Conservation (phyloP, 53 echinoderm and acorn worm species). For the Stichopus horrens region DNA sequence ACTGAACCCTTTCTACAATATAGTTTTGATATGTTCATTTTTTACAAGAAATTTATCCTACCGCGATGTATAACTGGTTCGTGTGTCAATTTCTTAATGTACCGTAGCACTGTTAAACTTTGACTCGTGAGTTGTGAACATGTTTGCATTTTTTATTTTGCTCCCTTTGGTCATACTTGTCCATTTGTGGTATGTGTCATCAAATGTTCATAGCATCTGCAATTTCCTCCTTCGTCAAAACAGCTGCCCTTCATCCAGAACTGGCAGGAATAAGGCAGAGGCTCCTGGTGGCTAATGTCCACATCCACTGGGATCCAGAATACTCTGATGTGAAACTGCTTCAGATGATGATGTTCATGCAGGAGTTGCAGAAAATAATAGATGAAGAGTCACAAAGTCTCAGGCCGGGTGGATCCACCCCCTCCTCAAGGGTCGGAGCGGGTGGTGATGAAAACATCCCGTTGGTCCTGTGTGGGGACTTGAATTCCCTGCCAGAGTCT, state of each 20-base stretch:
- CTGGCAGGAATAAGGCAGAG: conserved; percentile 67
- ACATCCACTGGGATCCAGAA: conserved; percentile 99
- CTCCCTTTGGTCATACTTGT: not conserved
- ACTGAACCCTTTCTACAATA: too few relatives aligned
- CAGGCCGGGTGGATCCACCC: conserved; percentile 78
- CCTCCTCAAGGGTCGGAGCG: conserved; percentile 31
- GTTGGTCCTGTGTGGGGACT: conserved; percentile 89
- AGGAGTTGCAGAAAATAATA: conserved; percentile 87
- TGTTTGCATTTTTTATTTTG: not conserved
- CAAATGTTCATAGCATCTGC: not conserved
- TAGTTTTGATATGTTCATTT: too few relatives aligned
- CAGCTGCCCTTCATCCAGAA: conserved; percentile 59
- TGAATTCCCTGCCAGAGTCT: conserved; percentile 97
- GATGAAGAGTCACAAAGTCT: conserved; percentile 91
- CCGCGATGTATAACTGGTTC: too few relatives aligned
- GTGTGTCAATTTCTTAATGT: too few relatives aligned
- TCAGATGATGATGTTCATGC: conserved; percentile 99
- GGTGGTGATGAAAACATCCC: conserved; percentile 58
- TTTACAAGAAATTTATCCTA: too few relatives aligned
- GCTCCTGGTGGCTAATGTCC: conserved; percentile 87
- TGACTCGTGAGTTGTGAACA: not conserved
- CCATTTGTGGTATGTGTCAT: too few relatives aligned
- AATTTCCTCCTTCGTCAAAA: not conserved
- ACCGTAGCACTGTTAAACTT: not conserved
- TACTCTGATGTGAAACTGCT: conserved; percentile 96